Evolutionary conservation across 2,797 vertebrate species (phyloP).

Genomic region (Apogon talboti): DNA sequence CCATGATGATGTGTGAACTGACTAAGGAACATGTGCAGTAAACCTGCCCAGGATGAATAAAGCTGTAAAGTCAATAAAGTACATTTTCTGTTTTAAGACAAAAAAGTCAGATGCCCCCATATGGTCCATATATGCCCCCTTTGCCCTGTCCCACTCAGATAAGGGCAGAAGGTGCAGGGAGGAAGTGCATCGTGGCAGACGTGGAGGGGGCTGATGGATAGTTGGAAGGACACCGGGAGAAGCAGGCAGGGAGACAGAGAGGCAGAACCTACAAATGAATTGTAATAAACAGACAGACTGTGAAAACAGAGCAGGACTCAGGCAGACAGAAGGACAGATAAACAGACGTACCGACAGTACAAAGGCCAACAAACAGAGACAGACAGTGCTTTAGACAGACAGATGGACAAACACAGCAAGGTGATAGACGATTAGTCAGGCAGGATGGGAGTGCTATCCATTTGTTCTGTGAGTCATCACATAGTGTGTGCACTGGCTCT

Average conservation of each 20-base stretch:
- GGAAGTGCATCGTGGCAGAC: constrained; percentile 27
- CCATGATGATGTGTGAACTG: constrained; percentile 9
- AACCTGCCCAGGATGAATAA: neutral
- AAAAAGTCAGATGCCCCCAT: neutral
- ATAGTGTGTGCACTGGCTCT: constrained; percentile 46
- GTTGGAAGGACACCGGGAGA: constrained; percentile 27
- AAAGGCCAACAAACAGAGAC: constrained; percentile 63
- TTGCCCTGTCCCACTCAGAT: neutral
- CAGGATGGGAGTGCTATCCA: constrained; percentile 45
- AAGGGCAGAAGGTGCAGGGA: constrained; percentile 1
- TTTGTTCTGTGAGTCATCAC: constrained; percentile 55
- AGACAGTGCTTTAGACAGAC: constrained; percentile 61
- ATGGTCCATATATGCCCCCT: neutral
- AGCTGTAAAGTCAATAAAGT: neutral
- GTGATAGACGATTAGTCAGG: constrained; percentile 64
- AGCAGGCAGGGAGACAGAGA: constrained; percentile 4
- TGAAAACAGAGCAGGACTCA: constrained; percentile 32
- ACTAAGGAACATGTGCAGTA: neutral
- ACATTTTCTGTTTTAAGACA: neutral
- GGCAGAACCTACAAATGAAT: constrained; percentile 37
- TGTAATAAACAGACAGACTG: constrained; percentile 51
- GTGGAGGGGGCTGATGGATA: constrained; percentile 17
- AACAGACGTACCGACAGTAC: constrained; percentile 47
- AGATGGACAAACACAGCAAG: constrained; percentile 76
- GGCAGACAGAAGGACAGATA: constrained; percentile 58